Base-by-base conservation (phyloP, 2,797 vertebrate genomes). In the Gallirallus australis region DNA sequence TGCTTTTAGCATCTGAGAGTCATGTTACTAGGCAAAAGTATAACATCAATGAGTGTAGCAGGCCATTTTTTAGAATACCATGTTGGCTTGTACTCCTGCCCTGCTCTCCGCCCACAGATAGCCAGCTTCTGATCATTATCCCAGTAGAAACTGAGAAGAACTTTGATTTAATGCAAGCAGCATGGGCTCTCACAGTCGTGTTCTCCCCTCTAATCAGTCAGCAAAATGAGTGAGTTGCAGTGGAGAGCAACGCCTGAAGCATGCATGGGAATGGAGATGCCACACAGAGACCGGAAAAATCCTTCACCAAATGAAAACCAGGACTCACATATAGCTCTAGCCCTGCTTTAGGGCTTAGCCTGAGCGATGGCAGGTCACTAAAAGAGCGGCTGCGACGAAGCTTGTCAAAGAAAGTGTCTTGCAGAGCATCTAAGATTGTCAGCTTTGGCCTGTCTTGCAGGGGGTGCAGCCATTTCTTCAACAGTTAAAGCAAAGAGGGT, bases 251-350 rank as follows among this genome's bases (percentile, higher is more conserved):
- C 76, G 69, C 25, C 35, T 2, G 16, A 72, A 68, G 84, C 94
- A 94, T 94, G 95, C 64, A 5, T 75, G 52, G 82, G 86, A 87
- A 83, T 6, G 52, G 64, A 75, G 48, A 52, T 57, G 54, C 35
- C 77, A 84, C 95, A 91, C 31, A 31, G 50, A 40, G 35, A 92
- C 78, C 3, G 15, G 81, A 63, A 91, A 81, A 76, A 85, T 90
- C 85, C 95, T 90, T 40, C 81, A 89, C 93, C 96, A 94, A 76
- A 97, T 86, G 35, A 95, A 98, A 97, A 68, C 14, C 53, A 93
- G 66, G 98, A 99, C 99, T 99, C 99, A 99, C 99, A 98, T 99
- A 99, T 96, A 98, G 98, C 98, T 99, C 99, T 98, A 99, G 98
- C 98, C 98, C 99, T 98, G 98, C 98, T 98, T 98, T 99, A 97